Conservation (phyloP, 2,113 vertebrate species). For the Entelurus aequoreus region DNA sequence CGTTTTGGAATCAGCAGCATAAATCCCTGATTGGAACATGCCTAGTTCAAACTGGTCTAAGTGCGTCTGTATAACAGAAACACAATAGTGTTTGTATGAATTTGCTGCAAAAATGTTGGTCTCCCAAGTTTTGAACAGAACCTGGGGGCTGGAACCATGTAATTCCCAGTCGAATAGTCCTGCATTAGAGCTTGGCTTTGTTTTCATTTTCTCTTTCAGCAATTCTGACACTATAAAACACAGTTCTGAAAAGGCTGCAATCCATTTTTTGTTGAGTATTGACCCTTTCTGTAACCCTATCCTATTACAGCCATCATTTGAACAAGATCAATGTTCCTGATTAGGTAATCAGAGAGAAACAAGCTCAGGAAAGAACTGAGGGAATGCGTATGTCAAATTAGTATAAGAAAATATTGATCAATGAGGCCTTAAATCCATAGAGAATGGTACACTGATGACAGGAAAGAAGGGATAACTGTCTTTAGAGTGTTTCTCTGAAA, state of each 20-base stretch:
- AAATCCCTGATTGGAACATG: too few relatives aligned
- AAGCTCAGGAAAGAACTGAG: neutral
- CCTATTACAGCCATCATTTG: neutral
- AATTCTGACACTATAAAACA: neutral
- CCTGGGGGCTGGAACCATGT: too few relatives aligned
- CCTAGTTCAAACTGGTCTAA: too few relatives aligned
- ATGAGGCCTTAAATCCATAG: slow-evolving; percentile 1
- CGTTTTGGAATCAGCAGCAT: too few relatives aligned
- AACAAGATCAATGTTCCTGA: slow-evolving; percentile 12
- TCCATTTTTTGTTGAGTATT: neutral
- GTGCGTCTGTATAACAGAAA: too few relatives aligned
- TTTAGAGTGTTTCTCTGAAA: slow-evolving; percentile 30
- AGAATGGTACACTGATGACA: neutral
- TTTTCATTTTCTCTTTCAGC: neutral
- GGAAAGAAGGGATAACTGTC: slow-evolving; percentile 21
- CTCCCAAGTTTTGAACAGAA: too few relatives aligned
- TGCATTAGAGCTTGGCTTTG: too few relatives aligned
- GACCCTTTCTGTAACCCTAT: slow-evolving; percentile 7
- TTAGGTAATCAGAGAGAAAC: neutral
- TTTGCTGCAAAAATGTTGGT: too few relatives aligned
- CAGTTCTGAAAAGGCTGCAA: neutral
- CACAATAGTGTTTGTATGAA: too few relatives aligned
- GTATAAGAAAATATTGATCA: slow-evolving; percentile 5
- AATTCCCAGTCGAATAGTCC: too few relatives aligned
- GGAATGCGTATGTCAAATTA: slow-evolving; percentile 1